phyloP scores from a whole-genome alignment of 2,888 invertebrate species.

The Cactoblastis cactorum region DNA sequence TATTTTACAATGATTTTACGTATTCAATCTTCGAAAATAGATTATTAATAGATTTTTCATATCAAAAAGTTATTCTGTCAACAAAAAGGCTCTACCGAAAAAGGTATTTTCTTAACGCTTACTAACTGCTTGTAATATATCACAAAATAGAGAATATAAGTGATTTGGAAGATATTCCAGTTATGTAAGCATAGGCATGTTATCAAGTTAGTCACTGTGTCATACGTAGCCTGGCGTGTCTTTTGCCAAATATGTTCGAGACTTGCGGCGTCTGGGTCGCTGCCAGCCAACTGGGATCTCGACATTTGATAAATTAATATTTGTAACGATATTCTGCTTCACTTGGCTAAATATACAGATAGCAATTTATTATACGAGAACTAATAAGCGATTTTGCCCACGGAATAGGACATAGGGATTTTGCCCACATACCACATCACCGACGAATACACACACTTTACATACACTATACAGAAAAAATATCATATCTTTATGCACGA shows the following conservation, averaged over 20 bases:
- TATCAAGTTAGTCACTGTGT: conserved; percentile 17
- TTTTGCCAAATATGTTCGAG: conserved; percentile 33
- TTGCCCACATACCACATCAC: no score
- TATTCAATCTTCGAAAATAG: no score
- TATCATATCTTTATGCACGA: no score
- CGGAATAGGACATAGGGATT: no score
- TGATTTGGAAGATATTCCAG: not conserved
- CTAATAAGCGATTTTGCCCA: no score
- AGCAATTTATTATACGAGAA: not conserved
- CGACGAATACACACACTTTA: no score
- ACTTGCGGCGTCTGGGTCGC: conserved; percentile 39
- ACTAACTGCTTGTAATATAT: not conserved
- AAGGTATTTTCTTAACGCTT: no score
- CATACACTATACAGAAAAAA: no score
- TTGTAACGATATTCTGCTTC: not conserved
- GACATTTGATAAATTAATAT: conserved; percentile 2
- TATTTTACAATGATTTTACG: no score
- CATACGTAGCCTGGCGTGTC: conserved; percentile 19
- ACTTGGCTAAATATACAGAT: not conserved
- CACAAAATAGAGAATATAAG: not conserved
- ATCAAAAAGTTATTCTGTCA: no score
- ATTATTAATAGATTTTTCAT: no score
- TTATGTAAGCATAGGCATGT: not conserved
- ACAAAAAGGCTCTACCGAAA: no score
- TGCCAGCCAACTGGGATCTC: conserved; percentile 30